phyloP scores from a whole-genome alignment of 2,888 invertebrate species.

The Mythimna lalbum region DNA sequence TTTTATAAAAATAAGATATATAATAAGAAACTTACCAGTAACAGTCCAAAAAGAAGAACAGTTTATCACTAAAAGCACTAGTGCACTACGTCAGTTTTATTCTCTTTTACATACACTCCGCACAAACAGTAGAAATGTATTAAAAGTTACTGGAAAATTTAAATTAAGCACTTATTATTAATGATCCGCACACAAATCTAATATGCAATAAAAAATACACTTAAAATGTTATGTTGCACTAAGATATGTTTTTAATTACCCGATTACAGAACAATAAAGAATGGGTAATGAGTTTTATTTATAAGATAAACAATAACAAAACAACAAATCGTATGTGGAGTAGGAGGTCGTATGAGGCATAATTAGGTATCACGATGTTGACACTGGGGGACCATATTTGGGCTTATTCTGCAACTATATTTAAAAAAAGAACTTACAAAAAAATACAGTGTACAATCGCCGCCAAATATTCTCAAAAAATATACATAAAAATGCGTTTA shows the following conservation, averaged over 20 bases:
- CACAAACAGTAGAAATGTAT: background rate
- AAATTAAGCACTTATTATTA: background rate
- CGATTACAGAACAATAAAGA: constrained; percentile 1
- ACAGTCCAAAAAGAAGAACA: background rate
- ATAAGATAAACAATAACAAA: constrained; percentile 3
- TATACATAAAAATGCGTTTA: background rate
- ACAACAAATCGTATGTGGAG: constrained; percentile 52
- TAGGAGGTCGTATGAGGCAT: constrained; percentile 41
- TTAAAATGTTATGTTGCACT: background rate
- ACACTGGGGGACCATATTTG: constrained; percentile 40
- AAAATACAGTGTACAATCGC: no score
- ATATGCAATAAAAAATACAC: constrained; percentile 7
- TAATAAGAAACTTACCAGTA: constrained; percentile 17
- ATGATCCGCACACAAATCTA: background rate
- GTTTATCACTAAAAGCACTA: background rate
- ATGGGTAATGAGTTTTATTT: constrained; percentile 8
- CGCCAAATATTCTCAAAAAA: no score
- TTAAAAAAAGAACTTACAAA: no score
- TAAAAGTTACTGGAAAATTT: background rate
- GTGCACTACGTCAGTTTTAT: background rate
- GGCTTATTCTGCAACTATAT: constrained; percentile 46
- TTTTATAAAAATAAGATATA: no score
- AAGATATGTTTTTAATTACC: constrained; percentile 1
- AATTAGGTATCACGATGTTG: constrained; percentile 50
- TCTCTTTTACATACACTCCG: background rate